These are phyloP conservation scores for Dromiciops gliroides DNA, from an alignment of 2,113 vertebrate species.

Conservation along the genomic window DNA sequence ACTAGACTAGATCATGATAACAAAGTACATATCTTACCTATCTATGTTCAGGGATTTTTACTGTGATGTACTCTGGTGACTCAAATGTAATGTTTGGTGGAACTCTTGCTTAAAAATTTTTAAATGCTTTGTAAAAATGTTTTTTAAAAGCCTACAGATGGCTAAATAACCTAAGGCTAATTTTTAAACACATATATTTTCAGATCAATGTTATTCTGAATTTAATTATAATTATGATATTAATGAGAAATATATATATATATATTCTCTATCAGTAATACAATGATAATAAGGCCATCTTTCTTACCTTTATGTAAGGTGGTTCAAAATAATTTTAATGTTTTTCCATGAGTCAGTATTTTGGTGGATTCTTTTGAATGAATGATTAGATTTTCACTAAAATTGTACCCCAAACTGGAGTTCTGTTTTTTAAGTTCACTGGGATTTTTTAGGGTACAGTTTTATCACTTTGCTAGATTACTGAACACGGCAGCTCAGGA, in stretches of 20 bases:
- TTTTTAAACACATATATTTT: neutral
- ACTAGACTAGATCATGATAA: neutral
- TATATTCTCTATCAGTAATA: neutral
- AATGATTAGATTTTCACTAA: neutral
- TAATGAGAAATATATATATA: no score
- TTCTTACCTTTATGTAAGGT: neutral
- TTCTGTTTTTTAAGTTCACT: neutral
- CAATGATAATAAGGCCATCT: neutral
- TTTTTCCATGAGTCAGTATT: no score
- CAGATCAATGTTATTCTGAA: neutral
- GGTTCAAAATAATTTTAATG: neutral
- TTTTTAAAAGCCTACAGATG: neutral
- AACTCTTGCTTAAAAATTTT: neutral
- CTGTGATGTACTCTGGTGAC: neutral
- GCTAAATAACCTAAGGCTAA: neutral
- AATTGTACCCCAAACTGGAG: neutral
- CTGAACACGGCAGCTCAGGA: neutral
- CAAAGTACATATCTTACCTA: neutral
- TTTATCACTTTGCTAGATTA: neutral
- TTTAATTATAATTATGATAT: neutral
- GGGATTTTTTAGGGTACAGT: neutral
- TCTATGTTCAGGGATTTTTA: neutral
- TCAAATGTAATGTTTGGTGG: neutral
- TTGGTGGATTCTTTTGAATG: neutral
- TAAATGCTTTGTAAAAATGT: neutral